These are phyloP conservation scores for Cenopis cana DNA, from an alignment of 2,888 invertebrate species.

Conservation along the genomic window DNA sequence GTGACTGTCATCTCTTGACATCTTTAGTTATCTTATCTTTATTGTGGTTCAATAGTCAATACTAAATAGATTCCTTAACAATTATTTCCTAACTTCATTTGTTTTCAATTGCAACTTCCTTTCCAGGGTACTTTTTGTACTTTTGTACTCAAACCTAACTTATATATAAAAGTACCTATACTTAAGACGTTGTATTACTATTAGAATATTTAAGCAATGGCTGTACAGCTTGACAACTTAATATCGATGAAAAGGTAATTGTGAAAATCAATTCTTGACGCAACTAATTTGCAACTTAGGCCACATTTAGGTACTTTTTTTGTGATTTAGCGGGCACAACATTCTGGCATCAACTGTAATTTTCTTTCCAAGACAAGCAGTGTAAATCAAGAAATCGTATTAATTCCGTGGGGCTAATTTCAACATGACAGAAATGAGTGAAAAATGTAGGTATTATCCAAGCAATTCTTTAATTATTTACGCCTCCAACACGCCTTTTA, in stretches of 20 bases:
- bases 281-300: background rate
- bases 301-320: too few relatives aligned
- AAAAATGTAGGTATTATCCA: background rate
- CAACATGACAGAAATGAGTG: too few relatives aligned
- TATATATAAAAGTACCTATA: slow-evolving; percentile 39
- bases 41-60: background rate
- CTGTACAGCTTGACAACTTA: background rate
- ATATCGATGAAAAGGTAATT: background rate
- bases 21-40: background rate
- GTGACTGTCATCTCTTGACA: too few relatives aligned
- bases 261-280: background rate
- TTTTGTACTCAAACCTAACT: slow-evolving; percentile 63
- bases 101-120: slow-evolving; percentile 42
- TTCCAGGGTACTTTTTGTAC: slow-evolving; percentile 77
- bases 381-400: too few relatives aligned
- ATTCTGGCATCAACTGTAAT: too few relatives aligned
- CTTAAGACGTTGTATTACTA: slow-evolving; percentile 16
- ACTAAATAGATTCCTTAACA: background rate
- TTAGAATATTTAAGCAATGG: slow-evolving; percentile 2
- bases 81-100: slow-evolving; percentile 8
- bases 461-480: background rate
- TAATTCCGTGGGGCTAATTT: too few relatives aligned
- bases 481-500: background rate
- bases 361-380: too few relatives aligned
- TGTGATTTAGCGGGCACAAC: too few relatives aligned